phyloP scores from a whole-genome alignment of 1,140 invertebrate genomes.

The Anadara kagoshimensis region DNA sequence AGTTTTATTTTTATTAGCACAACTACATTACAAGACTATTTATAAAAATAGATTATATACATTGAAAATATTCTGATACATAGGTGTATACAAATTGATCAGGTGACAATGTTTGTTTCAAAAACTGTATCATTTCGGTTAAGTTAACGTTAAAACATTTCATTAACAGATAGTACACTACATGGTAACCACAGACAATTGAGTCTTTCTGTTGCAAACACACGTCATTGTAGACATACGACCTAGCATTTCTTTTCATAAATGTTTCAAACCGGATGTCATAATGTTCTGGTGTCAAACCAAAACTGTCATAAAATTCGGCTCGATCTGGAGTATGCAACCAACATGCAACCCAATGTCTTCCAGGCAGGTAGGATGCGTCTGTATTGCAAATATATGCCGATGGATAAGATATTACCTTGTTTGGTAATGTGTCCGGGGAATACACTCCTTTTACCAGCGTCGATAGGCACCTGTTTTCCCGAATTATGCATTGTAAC shows the following conservation, averaged over 20 bases:
- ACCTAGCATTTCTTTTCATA: neutral
- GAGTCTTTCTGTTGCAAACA: neutral
- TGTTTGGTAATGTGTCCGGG: slow-evolving; percentile 12
- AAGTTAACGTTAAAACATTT: neutral
- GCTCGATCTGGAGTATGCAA: neutral
- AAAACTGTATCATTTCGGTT: neutral
- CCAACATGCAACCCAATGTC: slow-evolving; percentile 26
- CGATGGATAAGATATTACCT: neutral
- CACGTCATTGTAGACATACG: neutral
- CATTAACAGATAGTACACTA: neutral
- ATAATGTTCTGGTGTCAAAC: slow-evolving; percentile 16
- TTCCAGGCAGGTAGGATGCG: slow-evolving; percentile 4
- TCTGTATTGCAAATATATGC: slow-evolving; percentile 23
- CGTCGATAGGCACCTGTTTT: neutral
- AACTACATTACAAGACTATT: neutral
- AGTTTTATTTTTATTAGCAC: neutral
- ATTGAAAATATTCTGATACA: too few relatives aligned
- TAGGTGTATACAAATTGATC: too few relatives aligned
- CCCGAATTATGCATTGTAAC: neutral
- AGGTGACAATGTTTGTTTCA: too few relatives aligned
- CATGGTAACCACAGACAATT: neutral
- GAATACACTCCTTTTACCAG: slow-evolving; percentile 21
- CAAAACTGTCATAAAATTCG: slow-evolving; percentile 34
- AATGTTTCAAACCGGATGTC: slow-evolving; percentile 15
- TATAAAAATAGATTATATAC: neutral